Base-by-base conservation (phyloP, 2,113 vertebrate species). In the Oplegnathus fasciatus region DNA sequence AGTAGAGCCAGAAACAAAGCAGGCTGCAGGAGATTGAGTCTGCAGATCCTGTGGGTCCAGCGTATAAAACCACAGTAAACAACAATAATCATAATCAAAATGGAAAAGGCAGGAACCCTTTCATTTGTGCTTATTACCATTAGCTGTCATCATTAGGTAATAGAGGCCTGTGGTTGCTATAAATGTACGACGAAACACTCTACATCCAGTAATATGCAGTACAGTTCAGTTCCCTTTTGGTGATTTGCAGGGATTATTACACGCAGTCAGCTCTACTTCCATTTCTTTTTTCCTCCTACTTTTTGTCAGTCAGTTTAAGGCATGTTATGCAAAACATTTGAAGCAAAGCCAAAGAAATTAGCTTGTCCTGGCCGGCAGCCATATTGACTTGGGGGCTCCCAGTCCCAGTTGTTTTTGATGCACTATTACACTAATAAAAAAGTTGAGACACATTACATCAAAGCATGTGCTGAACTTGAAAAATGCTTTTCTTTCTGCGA, bases 341-440 rank as follows among this genome's bases (percentile, higher is more conserved):
- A 89, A 82, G 62, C 77, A 55, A 78, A 88, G 90, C 91, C 91
- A 92, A 91, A 85, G 78, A 88, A 93, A 91, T 92, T 78, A 93
- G 90, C 85, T 86, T 28, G 85, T 88, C 82, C 90, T 92, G 92
- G 91, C 91, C 18, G 24, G 34, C 85, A 77, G 91, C 91, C 91
- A 93, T 85, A 87, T 86, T 92, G 91, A 91, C 92, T 86, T 26
- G 46, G 71, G 60, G 80, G 58, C 87, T 93, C 78, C 61, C 32
- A 32, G 78, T 91, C 86, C 85, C 84, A 68, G 84, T 89, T 89
- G 91, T 92, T 93, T 88, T 87, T 85, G 81, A 90, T 87, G 83
- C 81, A 44, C 74, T 87, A 84, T 91, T 89, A 87, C 46, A 11
- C 78, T 82, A 71, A 80, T 81, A 83, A 40, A 82, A 15, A 75